Evolutionary conservation across 1,140 invertebrate species (phyloP), one percentile per base, ranked within the genome.

Genomic region (Papilio aristodemus): DNA sequence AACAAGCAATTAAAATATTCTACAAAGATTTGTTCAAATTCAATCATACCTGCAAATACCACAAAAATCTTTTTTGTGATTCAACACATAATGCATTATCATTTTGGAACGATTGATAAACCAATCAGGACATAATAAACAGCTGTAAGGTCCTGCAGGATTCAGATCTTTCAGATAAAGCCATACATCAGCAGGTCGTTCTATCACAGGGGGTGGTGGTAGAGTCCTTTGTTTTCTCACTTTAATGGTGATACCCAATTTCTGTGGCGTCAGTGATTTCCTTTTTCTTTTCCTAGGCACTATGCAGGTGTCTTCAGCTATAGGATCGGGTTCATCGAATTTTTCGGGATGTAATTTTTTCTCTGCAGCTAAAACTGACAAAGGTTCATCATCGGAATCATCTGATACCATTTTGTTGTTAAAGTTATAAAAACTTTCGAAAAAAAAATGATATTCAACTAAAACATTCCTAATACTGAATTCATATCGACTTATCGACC

Each of bases 31-130:
- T 32, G 27, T 46, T 4, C 32, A 25, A n/a, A n/a, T n/a, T n/a
- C n/a, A n/a, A n/a, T 76, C 67, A 82, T 79, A 91, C 91, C 90
- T 85, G 74, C 91, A 92, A 63, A 91, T 91, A 14, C 91, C 90
- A 80, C 91, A 92, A 73, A 84, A 92, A 66, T 90, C 89, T 73
- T 91, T 92, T 59, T 89, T 89, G 39, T 92, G 91, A 74, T 92
- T 91, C 43, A 91, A 69, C 11, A 89, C 72, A 69, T 91, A 92
- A 64, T 92, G 91, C 38, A 91, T 71, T 22, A 91, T 80, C 67
- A 91, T 80, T 85, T 91, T 91, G 1, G 86, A 76, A 43, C 85
- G 81, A 73, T 91, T 91, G 66, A 91, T 87, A 73, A 92, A 92
- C 85, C 91, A 92, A 43, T 91, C 88, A 14, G 84, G 62, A 60